Evolutionary conservation across 2,113 vertebrate species (phyloP), one percentile per base, ranked within the genome.

Genomic region (Holacanthus passer): DNA sequence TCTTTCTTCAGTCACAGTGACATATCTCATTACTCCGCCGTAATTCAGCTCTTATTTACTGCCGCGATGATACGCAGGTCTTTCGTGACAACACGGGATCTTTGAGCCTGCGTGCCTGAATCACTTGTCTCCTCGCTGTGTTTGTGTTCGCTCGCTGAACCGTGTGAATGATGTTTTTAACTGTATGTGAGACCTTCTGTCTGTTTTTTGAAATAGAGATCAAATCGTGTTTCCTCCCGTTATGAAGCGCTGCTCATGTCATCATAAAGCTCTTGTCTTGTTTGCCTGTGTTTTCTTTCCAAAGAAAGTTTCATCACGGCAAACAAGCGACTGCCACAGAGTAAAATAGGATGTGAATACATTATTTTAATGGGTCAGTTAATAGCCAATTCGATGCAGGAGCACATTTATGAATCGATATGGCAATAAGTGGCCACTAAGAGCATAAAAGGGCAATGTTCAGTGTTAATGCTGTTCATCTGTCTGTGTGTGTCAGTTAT

Each of bases 31-130:
- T 76, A 71, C 43, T 35, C 16, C 68, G 35, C 68, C 77, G 76
- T 87, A 85, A 91, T 88, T 83, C 79, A 62, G 37, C 77, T 53
- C 16, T 84, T 73, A 77, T 82, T 87, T 87, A 81, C 73, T 50
- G 62, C 63, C 29, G 6, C 56, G 45, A 41, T 41, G 58, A 63
- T 60, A 53, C 68, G 48, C 65, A 37, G 27, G 69, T 77, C 53
- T 80, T 70, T 17, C 20, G 45, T 70, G 37, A 64, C 64, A 17
- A 64, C 73, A 68, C 76, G 65, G 66, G 29, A n/a, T 69, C 72
- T 10, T 9, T 22, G 45, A 69, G 75, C 48, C 63, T 58, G 41
- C 52, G 27, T 37, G 35, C 35, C 35, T 7, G 35, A 37, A 37
- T 37, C 35, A 5, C 55, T 29, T 2, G 64, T 72, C 62, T 14